These are phyloP conservation scores for Drosophila imparisetae DNA, from an alignment of 2,888 invertebrate genomes.

Conservation along the genomic window DNA sequence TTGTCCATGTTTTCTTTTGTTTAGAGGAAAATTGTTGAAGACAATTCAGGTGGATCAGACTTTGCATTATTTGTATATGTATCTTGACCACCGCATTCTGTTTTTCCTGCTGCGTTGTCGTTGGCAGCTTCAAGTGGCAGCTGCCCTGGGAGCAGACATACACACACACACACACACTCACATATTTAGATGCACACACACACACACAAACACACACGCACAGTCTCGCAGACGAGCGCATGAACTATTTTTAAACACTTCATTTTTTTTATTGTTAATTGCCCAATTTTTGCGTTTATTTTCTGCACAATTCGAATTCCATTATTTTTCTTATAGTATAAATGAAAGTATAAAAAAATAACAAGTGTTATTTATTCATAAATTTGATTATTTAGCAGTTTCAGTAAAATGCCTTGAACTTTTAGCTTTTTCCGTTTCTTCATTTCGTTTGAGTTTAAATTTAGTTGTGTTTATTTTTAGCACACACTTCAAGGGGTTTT, in stretches of 20 bases:
- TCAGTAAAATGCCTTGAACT: conserved; percentile 57
- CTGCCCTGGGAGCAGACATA: conserved; percentile 70
- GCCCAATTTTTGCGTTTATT: conserved; percentile 54
- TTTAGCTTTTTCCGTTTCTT: conserved; percentile 27
- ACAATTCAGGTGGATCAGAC: neutral
- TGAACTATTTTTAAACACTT: conserved; percentile 81
- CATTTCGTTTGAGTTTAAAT: conserved; percentile 50
- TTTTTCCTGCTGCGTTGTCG: conserved; percentile 21
- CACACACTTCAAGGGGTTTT: conserved; percentile 47
- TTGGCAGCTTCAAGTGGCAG: conserved; percentile 47
- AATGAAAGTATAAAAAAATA: conserved; percentile 1
- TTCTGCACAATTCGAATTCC: conserved; percentile 39
- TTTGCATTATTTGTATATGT: conserved; percentile 1
- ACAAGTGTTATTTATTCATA: conserved; percentile 24
- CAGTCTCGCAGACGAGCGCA: conserved; percentile 29
- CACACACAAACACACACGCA: conserved; percentile 17
- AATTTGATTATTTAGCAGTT: conserved; percentile 44
- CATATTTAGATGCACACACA: conserved; percentile 9
- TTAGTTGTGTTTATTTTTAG: conserved; percentile 70
- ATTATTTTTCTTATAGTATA: conserved; percentile 7
- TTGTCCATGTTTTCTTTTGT: neutral
- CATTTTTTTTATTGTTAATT: conserved; percentile 55
- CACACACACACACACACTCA: conserved; percentile 8
- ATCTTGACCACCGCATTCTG: conserved; percentile 28
- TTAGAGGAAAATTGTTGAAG: neutral